Percentiles rank a stretch among this genome's conserved stretches.
phyloP scores from a whole-genome alignment of 2,113 vertebrate genomes.

The Bufo bufo region DNA sequence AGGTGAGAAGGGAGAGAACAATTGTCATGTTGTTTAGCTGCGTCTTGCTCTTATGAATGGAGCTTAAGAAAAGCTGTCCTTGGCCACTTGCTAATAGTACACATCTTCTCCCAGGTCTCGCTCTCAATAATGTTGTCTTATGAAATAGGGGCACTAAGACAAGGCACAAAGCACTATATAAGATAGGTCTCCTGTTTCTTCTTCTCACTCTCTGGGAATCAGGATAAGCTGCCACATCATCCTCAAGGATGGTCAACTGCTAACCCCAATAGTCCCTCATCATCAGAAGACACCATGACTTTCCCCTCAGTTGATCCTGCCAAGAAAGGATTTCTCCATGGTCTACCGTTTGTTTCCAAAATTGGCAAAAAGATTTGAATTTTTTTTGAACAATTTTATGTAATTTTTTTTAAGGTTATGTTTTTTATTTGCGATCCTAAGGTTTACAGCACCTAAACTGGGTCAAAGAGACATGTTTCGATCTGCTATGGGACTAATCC shows the following conservation, averaged over 20 bases:
- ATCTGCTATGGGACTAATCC: background rate
- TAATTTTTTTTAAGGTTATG: background rate
- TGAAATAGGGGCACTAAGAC: constrained; percentile 63
- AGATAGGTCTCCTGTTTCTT: constrained; percentile 63
- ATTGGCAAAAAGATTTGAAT: background rate
- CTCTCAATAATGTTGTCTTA: constrained; percentile 69
- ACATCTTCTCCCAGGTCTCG: constrained; percentile 68
- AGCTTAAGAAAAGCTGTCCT: constrained; percentile 76
- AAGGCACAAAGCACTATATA: constrained; percentile 70
- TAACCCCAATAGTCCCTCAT: background rate
- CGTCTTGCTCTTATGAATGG: constrained; percentile 70
- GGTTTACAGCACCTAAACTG: background rate
- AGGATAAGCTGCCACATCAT: constrained; percentile 14
- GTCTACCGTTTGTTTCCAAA: background rate
- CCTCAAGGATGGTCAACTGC: background rate
- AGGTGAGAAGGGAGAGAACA: constrained; percentile 77
- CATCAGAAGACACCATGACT: background rate
- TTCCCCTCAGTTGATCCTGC: background rate
- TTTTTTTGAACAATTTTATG: background rate
- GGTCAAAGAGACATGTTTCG: background rate
- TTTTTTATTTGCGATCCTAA: background rate
- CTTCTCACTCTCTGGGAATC: constrained; percentile 58
- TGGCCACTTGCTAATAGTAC: constrained; percentile 67
- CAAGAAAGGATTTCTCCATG: background rate
- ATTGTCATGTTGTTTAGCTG: constrained; percentile 71